These are phyloP conservation scores for Neocloeon triangulifer DNA, from an alignment of 1,140 invertebrate genomes.

Conservation along the genomic window DNA sequence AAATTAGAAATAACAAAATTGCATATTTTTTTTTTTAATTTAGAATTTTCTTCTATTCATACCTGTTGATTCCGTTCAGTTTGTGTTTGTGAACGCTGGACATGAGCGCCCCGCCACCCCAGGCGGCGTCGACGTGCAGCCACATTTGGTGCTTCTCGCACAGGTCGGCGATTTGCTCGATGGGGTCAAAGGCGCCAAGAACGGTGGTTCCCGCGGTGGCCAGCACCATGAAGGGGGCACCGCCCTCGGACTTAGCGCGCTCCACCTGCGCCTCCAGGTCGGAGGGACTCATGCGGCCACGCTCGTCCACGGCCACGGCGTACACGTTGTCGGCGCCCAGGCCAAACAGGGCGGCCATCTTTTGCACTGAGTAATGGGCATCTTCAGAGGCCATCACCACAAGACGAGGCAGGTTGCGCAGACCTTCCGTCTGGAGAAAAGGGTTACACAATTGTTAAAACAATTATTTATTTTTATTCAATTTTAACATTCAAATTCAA, in stretches of 20 bases:
- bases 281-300: slow-evolving; percentile 52
- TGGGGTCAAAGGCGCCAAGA: slow-evolving; percentile 73
- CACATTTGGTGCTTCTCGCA: slow-evolving; percentile 69
- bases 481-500: too few relatives aligned
- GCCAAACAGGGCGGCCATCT: slow-evolving; percentile 40
- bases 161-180: slow-evolving; percentile 52
- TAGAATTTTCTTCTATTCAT: slow-evolving; percentile 1
- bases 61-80: slow-evolving; percentile 40
- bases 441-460: too few relatives aligned
- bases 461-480: too few relatives aligned
- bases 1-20: too few relatives aligned
- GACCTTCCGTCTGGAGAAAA: slow-evolving; percentile 36
- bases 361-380: slow-evolving; percentile 87
- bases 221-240: slow-evolving; percentile 64
- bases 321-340: slow-evolving; percentile 59
- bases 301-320: slow-evolving; percentile 37
- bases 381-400: slow-evolving; percentile 70
- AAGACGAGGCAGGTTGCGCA: slow-evolving; percentile 36
- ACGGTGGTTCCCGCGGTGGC: slow-evolving; percentile 40
- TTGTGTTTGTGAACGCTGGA: slow-evolving; percentile 55
- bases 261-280: slow-evolving; percentile 49
- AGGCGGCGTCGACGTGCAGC: slow-evolving; percentile 91
- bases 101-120: slow-evolving; percentile 76
- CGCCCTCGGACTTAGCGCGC: slow-evolving; percentile 36
- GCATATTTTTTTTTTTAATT: too few relatives aligned